Conservation (phyloP, 2,113 vertebrate species). For the Aptenodytes patagonicus region DNA sequence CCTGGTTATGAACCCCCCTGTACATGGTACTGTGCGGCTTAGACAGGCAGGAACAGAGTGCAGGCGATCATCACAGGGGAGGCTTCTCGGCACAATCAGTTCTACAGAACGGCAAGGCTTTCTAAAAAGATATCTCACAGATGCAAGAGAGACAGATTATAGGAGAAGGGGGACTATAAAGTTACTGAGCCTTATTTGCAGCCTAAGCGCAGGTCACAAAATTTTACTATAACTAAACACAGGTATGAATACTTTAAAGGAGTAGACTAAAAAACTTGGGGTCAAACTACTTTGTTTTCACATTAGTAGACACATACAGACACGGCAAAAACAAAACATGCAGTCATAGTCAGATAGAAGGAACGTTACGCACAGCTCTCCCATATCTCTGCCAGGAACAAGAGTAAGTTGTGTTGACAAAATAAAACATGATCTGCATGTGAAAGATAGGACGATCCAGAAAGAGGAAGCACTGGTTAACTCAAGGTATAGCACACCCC, state of each 20-base stretch:
- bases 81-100: not conserved
- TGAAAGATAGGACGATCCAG: not conserved
- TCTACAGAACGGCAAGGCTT: not conserved
- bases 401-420: not conserved
- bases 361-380: not conserved
- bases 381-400: not conserved
- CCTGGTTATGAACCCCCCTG: not conserved
- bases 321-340: not conserved
- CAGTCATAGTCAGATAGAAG: not conserved
- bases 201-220: not conserved
- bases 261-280: not conserved
- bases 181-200: not conserved
- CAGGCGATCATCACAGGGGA: not conserved
- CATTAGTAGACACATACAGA: not conserved
- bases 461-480: not conserved
- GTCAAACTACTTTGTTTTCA: not conserved
- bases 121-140: not conserved
- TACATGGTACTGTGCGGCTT: fast-evolving
- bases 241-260: not conserved
- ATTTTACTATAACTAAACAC: not conserved
- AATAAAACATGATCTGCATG: not conserved
- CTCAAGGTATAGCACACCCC: not conserved
- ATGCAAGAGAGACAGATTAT: not conserved
- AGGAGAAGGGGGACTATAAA: not conserved
- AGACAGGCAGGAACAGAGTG: not conserved